These are phyloP conservation scores for Mirza zaza DNA, from an alignment of 2,113 vertebrate genomes.

Conservation along the genomic window DNA sequence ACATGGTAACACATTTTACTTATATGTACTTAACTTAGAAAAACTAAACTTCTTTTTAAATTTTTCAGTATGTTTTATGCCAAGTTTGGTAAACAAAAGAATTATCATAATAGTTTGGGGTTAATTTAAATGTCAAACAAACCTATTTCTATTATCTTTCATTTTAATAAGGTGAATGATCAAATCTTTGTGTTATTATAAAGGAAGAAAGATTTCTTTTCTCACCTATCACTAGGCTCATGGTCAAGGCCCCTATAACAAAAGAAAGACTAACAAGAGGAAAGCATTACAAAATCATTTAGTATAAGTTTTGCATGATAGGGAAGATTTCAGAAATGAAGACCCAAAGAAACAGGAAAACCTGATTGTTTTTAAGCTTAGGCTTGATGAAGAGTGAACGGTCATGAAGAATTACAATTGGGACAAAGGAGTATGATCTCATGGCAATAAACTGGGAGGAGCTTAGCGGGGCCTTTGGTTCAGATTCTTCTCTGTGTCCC, in stretches of 20 bases:
- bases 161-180: background rate
- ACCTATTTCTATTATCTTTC: slow-evolving; percentile 16
- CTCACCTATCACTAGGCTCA: background rate
- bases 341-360: background rate
- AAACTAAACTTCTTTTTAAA: background rate
- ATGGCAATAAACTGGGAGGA: fast-evolving
- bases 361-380: background rate
- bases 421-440: background rate
- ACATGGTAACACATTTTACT: background rate
- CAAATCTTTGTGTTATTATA: background rate
- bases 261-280: background rate
- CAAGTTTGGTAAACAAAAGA: background rate
- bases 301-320: background rate
- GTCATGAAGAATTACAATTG: background rate
- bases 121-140: slow-evolving; percentile 38
- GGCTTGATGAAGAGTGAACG: too few relatives aligned
- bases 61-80: background rate
- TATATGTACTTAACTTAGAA: background rate
- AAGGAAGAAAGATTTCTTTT: background rate
- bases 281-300: background rate
- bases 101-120: background rate
- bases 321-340: background rate
- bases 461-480: background rate
- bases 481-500: background rate
- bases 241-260: background rate